These are phyloP conservation scores for Leptoteleia sp. DNA, from an alignment of 1,140 invertebrate species.

Conservation along the genomic window DNA sequence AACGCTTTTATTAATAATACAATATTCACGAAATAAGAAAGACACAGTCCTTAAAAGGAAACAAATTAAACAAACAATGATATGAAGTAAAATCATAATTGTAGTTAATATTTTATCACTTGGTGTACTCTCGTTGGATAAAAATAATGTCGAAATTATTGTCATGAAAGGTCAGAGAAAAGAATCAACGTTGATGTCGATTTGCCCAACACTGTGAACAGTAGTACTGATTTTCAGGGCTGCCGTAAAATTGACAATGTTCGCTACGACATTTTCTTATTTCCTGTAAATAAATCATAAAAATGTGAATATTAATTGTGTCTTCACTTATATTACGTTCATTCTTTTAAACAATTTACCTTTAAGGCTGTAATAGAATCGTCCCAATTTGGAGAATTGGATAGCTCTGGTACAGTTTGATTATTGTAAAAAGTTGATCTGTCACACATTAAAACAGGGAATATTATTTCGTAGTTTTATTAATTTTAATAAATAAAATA, in stretches of 20 bases:
- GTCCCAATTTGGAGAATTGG: slow-evolving; percentile 65
- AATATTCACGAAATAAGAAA: not conserved
- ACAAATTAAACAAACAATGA: slow-evolving; percentile 23
- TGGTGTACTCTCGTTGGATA: slow-evolving; percentile 45
- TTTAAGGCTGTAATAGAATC: slow-evolving; percentile 59
- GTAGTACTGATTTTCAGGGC: slow-evolving; percentile 76
- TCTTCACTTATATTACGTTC: not conserved
- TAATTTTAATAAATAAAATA: too few relatives aligned
- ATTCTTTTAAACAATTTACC: slow-evolving; percentile 57
- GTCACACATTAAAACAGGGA: too few relatives aligned
- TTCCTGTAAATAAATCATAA: slow-evolving; percentile 35
- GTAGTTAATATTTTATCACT: slow-evolving; percentile 52
- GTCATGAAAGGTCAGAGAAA: slow-evolving; percentile 70
- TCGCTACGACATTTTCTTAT: slow-evolving; percentile 74
- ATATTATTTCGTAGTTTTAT: too few relatives aligned
- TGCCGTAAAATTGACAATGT: slow-evolving; percentile 78
- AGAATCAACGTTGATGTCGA: slow-evolving; percentile 72
- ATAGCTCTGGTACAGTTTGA: slow-evolving; percentile 66
- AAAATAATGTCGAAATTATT: slow-evolving; percentile 74
- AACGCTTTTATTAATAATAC: not conserved
- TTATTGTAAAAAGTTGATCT: slow-evolving; percentile 87
- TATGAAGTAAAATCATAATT: slow-evolving; percentile 21
- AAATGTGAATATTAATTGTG: too few relatives aligned
- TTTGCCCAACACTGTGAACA: slow-evolving; percentile 79
- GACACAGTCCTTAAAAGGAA: not conserved